phyloP scores from a whole-genome alignment of 2,113 vertebrate genomes.

The Dasyprocta punctata region DNA sequence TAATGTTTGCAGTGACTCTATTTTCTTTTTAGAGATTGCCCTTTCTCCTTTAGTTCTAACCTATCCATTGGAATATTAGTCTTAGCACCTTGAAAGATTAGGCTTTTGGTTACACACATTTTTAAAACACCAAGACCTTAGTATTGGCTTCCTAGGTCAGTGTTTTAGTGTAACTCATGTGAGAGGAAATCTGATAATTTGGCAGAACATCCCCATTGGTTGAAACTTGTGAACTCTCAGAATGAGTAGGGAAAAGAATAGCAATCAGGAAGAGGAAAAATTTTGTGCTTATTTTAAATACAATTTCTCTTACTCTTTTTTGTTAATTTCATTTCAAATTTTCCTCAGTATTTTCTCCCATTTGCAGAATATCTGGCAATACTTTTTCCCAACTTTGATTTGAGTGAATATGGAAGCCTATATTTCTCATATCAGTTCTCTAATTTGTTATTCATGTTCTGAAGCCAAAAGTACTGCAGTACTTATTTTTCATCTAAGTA shows the following conservation, averaged over 20 bases:
- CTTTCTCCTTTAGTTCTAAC: conserved; percentile 8
- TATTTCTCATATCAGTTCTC: conserved; percentile 84
- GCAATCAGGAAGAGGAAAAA: conserved; percentile 29
- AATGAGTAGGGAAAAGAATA: conserved; percentile 21
- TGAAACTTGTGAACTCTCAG: conserved; percentile 43
- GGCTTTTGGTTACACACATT: neutral
- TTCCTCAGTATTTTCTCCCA: conserved; percentile 58
- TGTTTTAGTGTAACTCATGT: conserved; percentile 26
- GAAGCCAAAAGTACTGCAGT: conserved; percentile 80
- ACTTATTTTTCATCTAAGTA: conserved; percentile 71
- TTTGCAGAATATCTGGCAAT: conserved; percentile 86
- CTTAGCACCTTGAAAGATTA: neutral
- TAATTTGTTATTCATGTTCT: conserved; percentile 83
- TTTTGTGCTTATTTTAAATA: conserved; percentile 45
- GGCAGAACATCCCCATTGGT: neutral
- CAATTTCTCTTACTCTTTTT: neutral
- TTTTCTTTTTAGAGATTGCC: neutral
- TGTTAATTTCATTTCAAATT: conserved; percentile 2
- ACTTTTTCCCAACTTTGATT: conserved; percentile 86
- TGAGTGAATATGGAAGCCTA: conserved; percentile 86
- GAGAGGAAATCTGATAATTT: conserved; percentile 39
- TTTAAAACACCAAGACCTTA: conserved; percentile 6
- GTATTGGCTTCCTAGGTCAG: neutral
- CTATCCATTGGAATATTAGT: neutral
- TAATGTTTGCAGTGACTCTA: conserved; percentile 7